phyloP scores from a whole-genome alignment of 2,113 vertebrate genomes.

The Cepphus grylle region DNA sequence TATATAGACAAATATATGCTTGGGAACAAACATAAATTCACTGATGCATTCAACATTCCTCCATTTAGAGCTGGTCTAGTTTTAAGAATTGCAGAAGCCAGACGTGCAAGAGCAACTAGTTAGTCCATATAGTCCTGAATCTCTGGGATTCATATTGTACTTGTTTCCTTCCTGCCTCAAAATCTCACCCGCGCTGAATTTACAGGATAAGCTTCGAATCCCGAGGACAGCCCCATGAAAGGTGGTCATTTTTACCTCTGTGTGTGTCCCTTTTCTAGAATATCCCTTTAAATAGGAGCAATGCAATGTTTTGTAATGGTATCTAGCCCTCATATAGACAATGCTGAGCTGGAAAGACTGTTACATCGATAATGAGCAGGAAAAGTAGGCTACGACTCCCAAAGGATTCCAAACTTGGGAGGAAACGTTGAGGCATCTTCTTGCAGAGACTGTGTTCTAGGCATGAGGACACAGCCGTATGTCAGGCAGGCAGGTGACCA shows the following conservation, averaged over 20 bases:
- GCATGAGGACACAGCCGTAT: fast-evolving
- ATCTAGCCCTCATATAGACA: background rate
- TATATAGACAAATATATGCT: background rate
- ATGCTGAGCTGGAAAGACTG: background rate
- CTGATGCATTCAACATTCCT: background rate
- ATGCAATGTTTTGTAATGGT: background rate
- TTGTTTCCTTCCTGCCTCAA: background rate
- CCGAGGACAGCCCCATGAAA: background rate
- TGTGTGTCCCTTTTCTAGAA: background rate
- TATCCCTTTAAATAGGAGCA: background rate
- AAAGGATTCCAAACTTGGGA: background rate
- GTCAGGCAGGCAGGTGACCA: background rate
- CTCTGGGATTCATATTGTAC: background rate
- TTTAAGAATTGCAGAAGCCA: background rate
- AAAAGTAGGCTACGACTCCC: background rate
- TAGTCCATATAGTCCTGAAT: background rate
- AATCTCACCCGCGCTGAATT: background rate
- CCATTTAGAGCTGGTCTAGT: background rate
- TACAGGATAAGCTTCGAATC: background rate
- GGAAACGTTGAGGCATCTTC: background rate
- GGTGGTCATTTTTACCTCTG: background rate
- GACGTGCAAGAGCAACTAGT: background rate
- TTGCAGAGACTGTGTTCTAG: background rate
- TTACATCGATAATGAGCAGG: fast-evolving
- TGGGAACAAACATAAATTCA: background rate